These are phyloP conservation scores for Poeciliopsis prolifica DNA, from an alignment of 2,113 vertebrate genomes.

Conservation along the genomic window DNA sequence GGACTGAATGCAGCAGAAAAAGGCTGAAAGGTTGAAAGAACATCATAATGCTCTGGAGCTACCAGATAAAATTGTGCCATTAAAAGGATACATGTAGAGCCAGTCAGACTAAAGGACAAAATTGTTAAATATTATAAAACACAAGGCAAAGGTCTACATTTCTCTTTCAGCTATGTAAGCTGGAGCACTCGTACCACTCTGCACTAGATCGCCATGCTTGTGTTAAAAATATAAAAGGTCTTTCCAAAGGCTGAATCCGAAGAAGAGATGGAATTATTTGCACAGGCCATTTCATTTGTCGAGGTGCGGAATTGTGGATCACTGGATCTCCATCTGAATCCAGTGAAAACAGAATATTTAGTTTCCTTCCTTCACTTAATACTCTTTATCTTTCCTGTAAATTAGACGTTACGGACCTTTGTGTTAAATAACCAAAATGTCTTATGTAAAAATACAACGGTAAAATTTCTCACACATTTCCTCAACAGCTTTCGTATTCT, in stretches of 20 bases:
- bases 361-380: no score
- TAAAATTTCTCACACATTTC: neutral
- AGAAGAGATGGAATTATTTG: neutral
- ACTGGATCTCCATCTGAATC: neutral
- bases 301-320: neutral
- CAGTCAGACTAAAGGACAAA: slow-evolving; percentile 3
- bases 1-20: slow-evolving; percentile 27
- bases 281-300: slow-evolving; percentile 2
- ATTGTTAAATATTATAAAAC: slow-evolving; percentile 16
- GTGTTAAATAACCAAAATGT: no score
- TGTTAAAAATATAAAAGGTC: neutral
- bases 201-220: neutral
- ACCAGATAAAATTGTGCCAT: slow-evolving; percentile 11
- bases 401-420: no score
- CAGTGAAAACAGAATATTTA: neutral
- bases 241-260: neutral
- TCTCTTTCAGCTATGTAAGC: neutral
- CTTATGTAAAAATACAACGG: no score
- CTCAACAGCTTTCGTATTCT: neutral
- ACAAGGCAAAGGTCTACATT: slow-evolving; percentile 17
- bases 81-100: slow-evolving; percentile 15
- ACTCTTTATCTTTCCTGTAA: no score
- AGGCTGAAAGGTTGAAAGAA: slow-evolving; percentile 29
- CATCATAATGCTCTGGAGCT: slow-evolving; percentile 2
- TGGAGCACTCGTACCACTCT: neutral